Evolutionary conservation across 2,888 invertebrate species (phyloP).

Genomic region (Cheilosia variabilis): DNA sequence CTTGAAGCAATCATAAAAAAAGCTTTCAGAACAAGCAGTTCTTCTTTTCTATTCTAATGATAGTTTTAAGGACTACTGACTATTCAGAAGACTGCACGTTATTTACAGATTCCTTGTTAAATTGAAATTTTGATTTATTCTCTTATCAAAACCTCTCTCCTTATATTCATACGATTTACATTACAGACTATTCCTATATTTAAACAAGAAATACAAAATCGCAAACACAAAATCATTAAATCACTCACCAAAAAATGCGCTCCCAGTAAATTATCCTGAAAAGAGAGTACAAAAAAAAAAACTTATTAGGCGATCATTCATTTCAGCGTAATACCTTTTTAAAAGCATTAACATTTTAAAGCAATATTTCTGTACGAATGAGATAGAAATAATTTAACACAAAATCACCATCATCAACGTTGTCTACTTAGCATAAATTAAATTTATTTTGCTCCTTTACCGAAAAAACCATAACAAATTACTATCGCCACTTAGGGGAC

Average conservation of each 20-base stretch:
- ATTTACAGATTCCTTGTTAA: no score
- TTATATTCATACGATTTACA: no score
- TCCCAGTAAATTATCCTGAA: slow-evolving; percentile 34
- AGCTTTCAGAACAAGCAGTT: no score
- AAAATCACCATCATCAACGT: slow-evolving; percentile 43
- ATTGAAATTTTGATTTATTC: no score
- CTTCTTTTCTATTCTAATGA: no score
- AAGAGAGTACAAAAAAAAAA: slow-evolving; percentile 32
- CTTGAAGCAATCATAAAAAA: no score
- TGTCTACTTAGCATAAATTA: slow-evolving; percentile 64
- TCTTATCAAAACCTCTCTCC: no score
- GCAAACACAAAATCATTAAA: not conserved
- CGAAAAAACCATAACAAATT: slow-evolving; percentile 63
- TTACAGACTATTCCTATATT: no score
- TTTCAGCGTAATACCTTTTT: slow-evolving; percentile 24
- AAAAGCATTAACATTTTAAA: slow-evolving; percentile 43
- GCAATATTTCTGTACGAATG: slow-evolving; percentile 10
- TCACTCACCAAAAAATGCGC: slow-evolving; percentile 29
- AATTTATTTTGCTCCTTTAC: slow-evolving; percentile 43
- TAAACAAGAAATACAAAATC: not conserved
- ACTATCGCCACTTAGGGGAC: slow-evolving; percentile 65
- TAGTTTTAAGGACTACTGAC: no score
- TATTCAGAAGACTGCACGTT: no score
- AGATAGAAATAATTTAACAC: slow-evolving; percentile 46
- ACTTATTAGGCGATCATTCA: slow-evolving; percentile 25